A percentile compares a stretch with the other conserved stretches of the same genome.
These are phyloP conservation scores for Gryon sp. DNA, from an alignment of 1,140 invertebrate genomes.

Conservation along the genomic window DNA sequence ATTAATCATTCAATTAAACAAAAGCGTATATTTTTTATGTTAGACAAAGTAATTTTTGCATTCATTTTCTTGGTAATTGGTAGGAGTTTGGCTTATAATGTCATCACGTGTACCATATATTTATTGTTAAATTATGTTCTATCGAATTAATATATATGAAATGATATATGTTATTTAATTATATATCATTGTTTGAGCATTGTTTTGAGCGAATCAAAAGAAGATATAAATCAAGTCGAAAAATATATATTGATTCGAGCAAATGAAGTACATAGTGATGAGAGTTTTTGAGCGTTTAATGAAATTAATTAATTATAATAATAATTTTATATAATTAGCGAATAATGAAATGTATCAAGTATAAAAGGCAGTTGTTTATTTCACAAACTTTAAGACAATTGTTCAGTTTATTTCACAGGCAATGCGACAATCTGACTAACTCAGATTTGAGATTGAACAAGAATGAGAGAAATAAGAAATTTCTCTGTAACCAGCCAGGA, in stretches of 20 bases:
- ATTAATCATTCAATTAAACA: no score
- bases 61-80: no score
- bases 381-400: constrained; percentile 33
- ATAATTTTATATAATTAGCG: constrained; percentile 7
- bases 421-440: constrained; percentile 72
- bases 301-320: constrained; percentile 7
- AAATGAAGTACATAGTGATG: not conserved
- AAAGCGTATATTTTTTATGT: no score
- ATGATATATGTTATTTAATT: not conserved
- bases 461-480: constrained; percentile 64
- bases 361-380: constrained; percentile 1
- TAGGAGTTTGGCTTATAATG: not conserved
- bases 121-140: no score
- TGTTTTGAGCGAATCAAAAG: not conserved
- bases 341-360: not conserved
- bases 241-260: not conserved
- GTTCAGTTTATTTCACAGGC: constrained; percentile 76
- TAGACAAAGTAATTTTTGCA: no score
- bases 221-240: not conserved
- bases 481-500: constrained; percentile 70
- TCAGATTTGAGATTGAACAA: constrained; percentile 71
- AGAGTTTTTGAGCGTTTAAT: not conserved
- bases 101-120: no score
- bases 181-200: not conserved
- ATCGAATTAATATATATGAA: not conserved